phyloP scores from a whole-genome alignment of 2,113 vertebrate genomes.

The Riparia riparia region DNA sequence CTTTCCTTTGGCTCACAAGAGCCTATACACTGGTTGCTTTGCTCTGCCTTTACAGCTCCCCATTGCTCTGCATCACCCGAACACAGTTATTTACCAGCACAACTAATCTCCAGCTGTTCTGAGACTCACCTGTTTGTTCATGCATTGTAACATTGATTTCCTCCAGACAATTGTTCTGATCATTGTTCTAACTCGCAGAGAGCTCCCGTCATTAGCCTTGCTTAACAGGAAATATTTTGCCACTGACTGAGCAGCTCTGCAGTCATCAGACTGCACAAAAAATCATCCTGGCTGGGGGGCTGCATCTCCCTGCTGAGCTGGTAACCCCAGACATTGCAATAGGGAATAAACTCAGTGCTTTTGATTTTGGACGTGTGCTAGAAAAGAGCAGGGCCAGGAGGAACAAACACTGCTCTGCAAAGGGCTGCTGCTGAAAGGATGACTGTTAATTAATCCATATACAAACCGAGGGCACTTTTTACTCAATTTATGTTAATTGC shows the following conservation, averaged over 20 bases:
- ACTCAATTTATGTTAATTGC: slow-evolving; percentile 63
- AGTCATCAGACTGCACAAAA: neutral
- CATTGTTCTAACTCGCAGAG: slow-evolving; percentile 46
- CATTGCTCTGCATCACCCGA: neutral
- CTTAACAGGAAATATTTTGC: slow-evolving; percentile 57
- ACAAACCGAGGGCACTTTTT: slow-evolving; percentile 33
- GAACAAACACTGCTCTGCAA: neutral
- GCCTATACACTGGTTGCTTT: neutral
- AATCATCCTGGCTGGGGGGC: neutral
- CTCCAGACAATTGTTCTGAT: slow-evolving; percentile 65
- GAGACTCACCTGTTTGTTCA: slow-evolving; percentile 64
- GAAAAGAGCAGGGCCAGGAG: neutral
- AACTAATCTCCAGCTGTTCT: slow-evolving; percentile 43
- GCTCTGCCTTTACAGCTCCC: neutral
- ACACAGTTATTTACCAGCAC: slow-evolving; percentile 35
- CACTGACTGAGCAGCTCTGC: slow-evolving; percentile 52
- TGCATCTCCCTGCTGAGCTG: neutral
- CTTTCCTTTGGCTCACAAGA: neutral
- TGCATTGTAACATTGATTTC: slow-evolving; percentile 67
- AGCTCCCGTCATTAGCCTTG: slow-evolving; percentile 42
- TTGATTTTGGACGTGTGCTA: slow-evolving; percentile 37
- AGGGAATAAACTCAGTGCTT: neutral
- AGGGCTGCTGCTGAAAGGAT: slow-evolving; percentile 47
- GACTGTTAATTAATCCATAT: slow-evolving; percentile 58
- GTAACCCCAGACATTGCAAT: neutral